These are phyloP conservation scores for Plemyria rubiginata DNA, from an alignment of 2,888 invertebrate genomes.

Conservation along the genomic window DNA sequence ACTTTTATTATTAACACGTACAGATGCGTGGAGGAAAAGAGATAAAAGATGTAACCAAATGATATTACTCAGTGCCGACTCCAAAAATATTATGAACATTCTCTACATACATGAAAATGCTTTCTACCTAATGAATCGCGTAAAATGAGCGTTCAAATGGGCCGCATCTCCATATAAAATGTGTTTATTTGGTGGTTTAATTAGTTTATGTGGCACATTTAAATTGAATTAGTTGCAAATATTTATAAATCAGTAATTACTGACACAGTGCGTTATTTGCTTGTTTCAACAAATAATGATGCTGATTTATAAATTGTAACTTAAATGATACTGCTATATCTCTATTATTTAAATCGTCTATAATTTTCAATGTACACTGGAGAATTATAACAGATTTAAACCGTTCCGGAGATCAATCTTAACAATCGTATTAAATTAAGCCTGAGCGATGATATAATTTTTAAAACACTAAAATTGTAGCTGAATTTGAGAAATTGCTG, in stretches of 20 bases:
- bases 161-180: constrained; percentile 1
- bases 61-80: constrained; percentile 23
- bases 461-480: not conserved
- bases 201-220: constrained; percentile 7
- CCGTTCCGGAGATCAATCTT: not conserved
- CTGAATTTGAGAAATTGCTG: too few relatives aligned
- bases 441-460: not conserved
- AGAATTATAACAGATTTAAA: not conserved
- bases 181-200: constrained; percentile 21
- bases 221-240: constrained; percentile 16
- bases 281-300: constrained; percentile 3
- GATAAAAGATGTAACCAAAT: constrained; percentile 20
- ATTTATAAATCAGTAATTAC: constrained; percentile 9
- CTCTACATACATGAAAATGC: constrained; percentile 30
- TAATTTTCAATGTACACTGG: not conserved
- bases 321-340: not conserved
- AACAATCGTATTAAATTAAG: not conserved
- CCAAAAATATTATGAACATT: constrained; percentile 12
- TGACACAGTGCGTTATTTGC: constrained; percentile 9
- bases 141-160: constrained; percentile 21
- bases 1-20: not conserved
- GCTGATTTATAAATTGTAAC: constrained; percentile 2
- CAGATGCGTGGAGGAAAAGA: constrained; percentile 5
- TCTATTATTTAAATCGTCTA: not conserved
- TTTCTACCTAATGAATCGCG: constrained; percentile 31